Percentiles rank a stretch among this genome's conserved stretches.
Conservation (phyloP, 2,113 vertebrate genomes). For the Passer domesticus region DNA sequence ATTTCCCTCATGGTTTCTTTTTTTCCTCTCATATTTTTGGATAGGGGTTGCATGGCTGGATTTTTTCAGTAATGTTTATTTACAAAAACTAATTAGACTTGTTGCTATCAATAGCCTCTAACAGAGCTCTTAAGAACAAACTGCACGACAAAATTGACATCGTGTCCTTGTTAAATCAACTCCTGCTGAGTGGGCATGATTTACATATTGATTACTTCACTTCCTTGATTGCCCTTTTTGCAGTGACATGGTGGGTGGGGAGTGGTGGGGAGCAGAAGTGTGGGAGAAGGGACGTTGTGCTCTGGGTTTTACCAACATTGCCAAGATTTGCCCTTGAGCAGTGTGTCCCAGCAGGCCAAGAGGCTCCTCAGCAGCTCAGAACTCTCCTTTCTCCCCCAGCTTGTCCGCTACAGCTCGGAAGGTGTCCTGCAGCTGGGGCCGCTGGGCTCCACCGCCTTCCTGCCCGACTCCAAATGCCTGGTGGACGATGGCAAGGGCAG, state of each 20-base stretch:
- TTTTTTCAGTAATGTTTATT: slow-evolving; percentile 32
- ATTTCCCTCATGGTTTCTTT: not conserved
- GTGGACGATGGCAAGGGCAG: slow-evolving; percentile 89
- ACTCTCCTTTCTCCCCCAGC: slow-evolving; percentile 60
- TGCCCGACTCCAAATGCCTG: slow-evolving; percentile 96
- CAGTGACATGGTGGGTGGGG: not conserved
- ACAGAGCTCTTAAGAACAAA: slow-evolving; percentile 37
- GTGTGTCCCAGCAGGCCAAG: accelerated
- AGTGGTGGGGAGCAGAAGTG: not conserved
- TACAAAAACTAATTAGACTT: slow-evolving; percentile 50
- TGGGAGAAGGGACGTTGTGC: not conserved
- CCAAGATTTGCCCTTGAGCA: not conserved
- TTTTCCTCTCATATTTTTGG: not conserved
- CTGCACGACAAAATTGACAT: slow-evolving; percentile 31
- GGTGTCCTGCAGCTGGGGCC: slow-evolving; percentile 94
- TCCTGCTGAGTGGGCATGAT: slow-evolving; percentile 40
- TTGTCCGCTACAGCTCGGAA: slow-evolving; percentile 90
- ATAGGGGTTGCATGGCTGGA: not conserved
- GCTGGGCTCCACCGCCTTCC: slow-evolving; percentile 91
- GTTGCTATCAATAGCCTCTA: slow-evolving; percentile 53
- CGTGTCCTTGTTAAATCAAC: slow-evolving; percentile 31
- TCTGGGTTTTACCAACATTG: not conserved
- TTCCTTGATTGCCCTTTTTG: slow-evolving; percentile 41
- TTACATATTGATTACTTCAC: slow-evolving; percentile 53
- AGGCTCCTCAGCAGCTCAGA: not conserved